Conservation (phyloP, 1,140 invertebrate species). For the Heliconius hermathena region DNA sequence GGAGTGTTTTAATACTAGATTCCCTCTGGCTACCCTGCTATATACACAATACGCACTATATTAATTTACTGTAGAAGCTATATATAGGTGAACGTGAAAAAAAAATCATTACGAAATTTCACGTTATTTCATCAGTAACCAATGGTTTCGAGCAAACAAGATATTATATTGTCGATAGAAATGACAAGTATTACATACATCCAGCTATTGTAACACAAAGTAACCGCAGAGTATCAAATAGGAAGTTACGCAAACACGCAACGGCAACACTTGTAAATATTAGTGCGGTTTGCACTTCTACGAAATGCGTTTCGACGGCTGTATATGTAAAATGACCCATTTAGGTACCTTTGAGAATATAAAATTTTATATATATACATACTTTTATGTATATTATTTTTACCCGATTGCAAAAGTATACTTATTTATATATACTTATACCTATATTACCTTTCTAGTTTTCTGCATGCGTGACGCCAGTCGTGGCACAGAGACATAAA, state of each 20-base stretch:
- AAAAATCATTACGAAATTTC: neutral
- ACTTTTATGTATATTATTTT: too few species aligned
- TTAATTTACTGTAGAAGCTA: too few species aligned
- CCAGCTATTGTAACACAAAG: constrained; percentile 11
- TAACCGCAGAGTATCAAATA: constrained; percentile 34
- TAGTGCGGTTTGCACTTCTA: constrained; percentile 24
- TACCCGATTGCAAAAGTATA: too few species aligned
- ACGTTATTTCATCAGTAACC: neutral
- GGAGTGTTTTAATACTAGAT: too few species aligned
- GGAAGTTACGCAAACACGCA: constrained; percentile 47
- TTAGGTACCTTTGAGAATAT: neutral
- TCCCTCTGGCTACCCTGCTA: too few species aligned
- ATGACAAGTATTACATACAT: neutral
- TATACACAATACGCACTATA: too few species aligned
- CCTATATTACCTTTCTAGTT: too few species aligned
- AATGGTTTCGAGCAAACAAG: neutral
- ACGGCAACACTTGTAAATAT: constrained; percentile 21
- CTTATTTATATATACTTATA: too few species aligned
- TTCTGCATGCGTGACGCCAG: too few species aligned
- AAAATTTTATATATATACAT: neutral
- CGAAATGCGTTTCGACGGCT: constrained; percentile 30
- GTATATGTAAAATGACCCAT: constrained; percentile 17
- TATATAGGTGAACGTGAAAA: neutral
- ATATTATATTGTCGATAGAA: constrained; percentile 4
- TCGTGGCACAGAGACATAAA: too few species aligned